Conservation (phyloP, 2,113 vertebrate genomes). For the Falco punctatus region DNA sequence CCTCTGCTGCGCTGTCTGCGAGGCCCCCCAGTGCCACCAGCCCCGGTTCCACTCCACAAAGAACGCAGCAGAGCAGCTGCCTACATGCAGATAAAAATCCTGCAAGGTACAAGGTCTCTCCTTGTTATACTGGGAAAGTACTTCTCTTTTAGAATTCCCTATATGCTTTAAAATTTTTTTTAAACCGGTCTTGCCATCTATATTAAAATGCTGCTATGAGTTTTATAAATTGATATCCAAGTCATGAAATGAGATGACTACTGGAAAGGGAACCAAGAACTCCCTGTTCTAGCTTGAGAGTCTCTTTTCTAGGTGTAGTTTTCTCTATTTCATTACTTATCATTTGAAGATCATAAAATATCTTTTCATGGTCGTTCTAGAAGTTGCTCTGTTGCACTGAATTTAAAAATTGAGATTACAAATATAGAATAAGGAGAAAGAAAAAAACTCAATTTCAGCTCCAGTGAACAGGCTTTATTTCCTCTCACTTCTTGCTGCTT, state of each 20-base stretch:
- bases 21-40: neutral
- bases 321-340: constrained; percentile 47
- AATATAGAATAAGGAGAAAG: constrained; percentile 12
- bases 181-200: neutral
- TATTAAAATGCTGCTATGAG: neutral
- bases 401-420: constrained; percentile 48
- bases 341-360: constrained; percentile 29
- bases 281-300: neutral
- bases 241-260: constrained; percentile 22
- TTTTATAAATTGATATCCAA: constrained; percentile 37
- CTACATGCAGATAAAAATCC: neutral
- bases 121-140: neutral
- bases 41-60: neutral
- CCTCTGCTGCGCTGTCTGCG: constrained; percentile 20
- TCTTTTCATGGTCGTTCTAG: constrained; percentile 16
- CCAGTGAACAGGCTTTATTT: constrained; percentile 18
- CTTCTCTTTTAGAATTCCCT: neutral
- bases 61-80: neutral
- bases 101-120: neutral
- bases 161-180: neutral
- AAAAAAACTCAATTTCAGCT: constrained; percentile 3
- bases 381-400: constrained; percentile 12
- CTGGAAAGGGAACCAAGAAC: neutral
- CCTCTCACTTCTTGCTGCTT: neutral
- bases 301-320: constrained; percentile 39